Evolutionary conservation across 1,140 invertebrate genomes (phyloP), one percentile per base, ranked within the genome.

Genomic region (Apocrypta bakeri): DNA sequence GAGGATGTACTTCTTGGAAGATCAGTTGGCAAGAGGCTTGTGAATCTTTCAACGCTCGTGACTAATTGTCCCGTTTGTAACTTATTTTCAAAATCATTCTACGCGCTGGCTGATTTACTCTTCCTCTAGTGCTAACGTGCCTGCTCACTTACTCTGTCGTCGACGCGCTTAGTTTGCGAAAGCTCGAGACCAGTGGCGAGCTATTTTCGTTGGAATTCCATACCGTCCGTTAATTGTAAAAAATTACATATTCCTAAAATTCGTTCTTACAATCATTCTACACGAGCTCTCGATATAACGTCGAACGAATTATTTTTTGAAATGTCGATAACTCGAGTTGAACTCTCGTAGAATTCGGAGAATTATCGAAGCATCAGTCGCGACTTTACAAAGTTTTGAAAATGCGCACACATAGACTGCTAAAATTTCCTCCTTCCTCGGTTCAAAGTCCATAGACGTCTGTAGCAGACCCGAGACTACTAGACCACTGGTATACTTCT

Each of bases 21-120:
- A 25, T 66, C n/a, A 64, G 37, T 21, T 64, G 33, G 25, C 9
- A 0, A 31, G 25, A 25, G 12, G 24, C 56, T 75, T 71, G 25
- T 74, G 37, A 81, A 74, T 75, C 56, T 81, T 68, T 81, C 56
- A n/a, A 27, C 69, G 24, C 56, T 48, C 9, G 6, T 48, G 61
- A 81, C 61, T 81, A 81, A 81, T 81, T 80, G 69, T 80, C 78
- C 27, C 29, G 68, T 48, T 37, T 2, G 68, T 6, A 11, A 27
- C 69, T 80, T 80, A 63, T 73, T 80, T 80, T 12, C 21, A 33
- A 80, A 63, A 80, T 80, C 48, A 63, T 17, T 56, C 48, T 17
- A 2, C 37, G 25, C 1, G 3, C 40, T 2, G 4, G 4, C 21
- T 7, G 21, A 25, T 31, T 61, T 63, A 24, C 42, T 27, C 25